phyloP scores from a whole-genome alignment of 2,797 vertebrate genomes.

The Enteromius viviparus region DNA sequence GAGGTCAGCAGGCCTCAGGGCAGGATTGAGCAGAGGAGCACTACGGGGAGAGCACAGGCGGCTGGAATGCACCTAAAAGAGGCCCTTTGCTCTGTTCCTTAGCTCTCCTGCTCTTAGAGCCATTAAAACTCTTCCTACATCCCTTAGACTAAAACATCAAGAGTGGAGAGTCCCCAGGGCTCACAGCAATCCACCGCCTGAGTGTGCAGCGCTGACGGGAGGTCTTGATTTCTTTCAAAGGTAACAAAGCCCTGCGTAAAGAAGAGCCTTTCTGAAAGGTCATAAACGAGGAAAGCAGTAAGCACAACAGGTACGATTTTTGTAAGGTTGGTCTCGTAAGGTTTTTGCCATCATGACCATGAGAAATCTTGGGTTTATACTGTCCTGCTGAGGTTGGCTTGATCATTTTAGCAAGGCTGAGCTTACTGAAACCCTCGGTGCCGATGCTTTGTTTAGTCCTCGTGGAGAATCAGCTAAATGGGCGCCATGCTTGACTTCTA shows the following conservation, averaged over 20 bases:
- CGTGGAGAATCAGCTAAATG: conserved; percentile 65
- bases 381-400: conserved; percentile 53
- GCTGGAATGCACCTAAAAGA: conserved; percentile 78
- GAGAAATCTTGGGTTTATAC: conserved; percentile 31
- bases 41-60: conserved; percentile 66
- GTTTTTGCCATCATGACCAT: conserved; percentile 30
- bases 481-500: conserved; percentile 81
- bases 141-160: conserved; percentile 67
- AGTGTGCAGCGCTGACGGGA: conserved; percentile 72
- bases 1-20: conserved; percentile 79
- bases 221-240: conserved; percentile 67
- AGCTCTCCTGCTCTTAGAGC: conserved; percentile 62
- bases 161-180: conserved; percentile 70
- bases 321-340: conserved; percentile 50
- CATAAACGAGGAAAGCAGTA: neutral
- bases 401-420: conserved; percentile 45
- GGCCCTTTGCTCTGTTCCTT: conserved; percentile 54
- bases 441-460: conserved; percentile 71
- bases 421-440: conserved; percentile 18
- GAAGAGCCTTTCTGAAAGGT: conserved; percentile 59
- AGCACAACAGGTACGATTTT: conserved; percentile 61
- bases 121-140: conserved; percentile 71
- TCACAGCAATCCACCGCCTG: conserved; percentile 50
- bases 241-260: conserved; percentile 67
- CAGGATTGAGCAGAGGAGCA: conserved; percentile 79